These are phyloP conservation scores for Megaceryle maxima DNA, from an alignment of 2,113 vertebrate genomes.

Conservation along the genomic window DNA sequence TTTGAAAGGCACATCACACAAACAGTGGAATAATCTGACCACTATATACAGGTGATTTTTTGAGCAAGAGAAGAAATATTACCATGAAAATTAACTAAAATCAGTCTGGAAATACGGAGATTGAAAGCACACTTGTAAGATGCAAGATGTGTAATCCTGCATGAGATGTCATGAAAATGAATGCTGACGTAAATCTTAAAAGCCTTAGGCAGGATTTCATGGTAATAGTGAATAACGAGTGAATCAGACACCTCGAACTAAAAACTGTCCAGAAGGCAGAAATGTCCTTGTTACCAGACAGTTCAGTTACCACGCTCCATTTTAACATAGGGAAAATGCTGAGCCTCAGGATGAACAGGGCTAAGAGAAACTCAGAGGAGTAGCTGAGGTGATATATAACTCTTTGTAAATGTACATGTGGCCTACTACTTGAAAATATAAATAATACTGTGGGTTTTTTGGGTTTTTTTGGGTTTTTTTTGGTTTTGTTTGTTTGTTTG, in stretches of 20 bases:
- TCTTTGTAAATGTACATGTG: neutral
- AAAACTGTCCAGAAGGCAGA: constrained; percentile 48
- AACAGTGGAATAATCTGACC: neutral
- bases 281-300: constrained; percentile 2
- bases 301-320: neutral
- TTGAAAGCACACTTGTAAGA: neutral
- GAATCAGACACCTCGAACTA: neutral
- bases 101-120: neutral
- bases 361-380: neutral
- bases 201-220: constrained; percentile 36
- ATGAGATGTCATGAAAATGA: constrained; percentile 3
- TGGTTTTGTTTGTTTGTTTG: no score
- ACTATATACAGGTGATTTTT: neutral
- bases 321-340: neutral
- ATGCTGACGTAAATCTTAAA: constrained; percentile 38
- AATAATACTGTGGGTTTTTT: neutral
- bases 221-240: neutral
- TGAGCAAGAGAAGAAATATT: neutral
- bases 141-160: neutral
- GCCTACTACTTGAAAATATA: neutral
- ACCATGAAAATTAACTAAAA: neutral
- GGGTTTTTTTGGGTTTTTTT: neutral
- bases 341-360: neutral
- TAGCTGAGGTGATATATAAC: neutral
- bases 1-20: neutral